Evolutionary conservation across 2,888 invertebrate species (phyloP), one percentile per base, ranked within the genome.

Genomic region (Eulithis testata): DNA sequence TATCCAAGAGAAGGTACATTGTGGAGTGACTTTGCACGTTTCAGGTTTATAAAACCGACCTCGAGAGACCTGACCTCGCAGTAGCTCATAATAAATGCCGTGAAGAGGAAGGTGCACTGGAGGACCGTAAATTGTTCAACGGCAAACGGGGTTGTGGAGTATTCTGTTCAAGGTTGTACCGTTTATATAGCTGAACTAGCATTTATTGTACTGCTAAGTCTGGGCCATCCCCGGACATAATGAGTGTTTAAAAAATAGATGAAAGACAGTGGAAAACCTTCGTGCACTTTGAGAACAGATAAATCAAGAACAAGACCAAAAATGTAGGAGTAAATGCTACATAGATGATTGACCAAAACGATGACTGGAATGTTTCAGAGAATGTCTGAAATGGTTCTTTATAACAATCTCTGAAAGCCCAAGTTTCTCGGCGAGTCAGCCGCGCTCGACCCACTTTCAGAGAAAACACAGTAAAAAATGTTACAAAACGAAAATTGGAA

Each of bases 61-160:
- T 63, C 63, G 14, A 37, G 63, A 67, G 63, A 63, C 53, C 67
- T 61, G 67, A 67, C 63, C 67, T 60, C 67, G 60, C n/a, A 8
- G 55, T 59, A 45, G 66, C 67, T 61, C 67, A 64, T 64, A 63
- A 64, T 63, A 63, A 54, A 67, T 64, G 60, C 60, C 51, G 51
- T 61, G 52, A 50, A 53, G 49, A n/a, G 51, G 31, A 51, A 60
- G 61, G 67, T 63, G 56, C 66, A 60, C 63, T 51, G 63, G 57
- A 63, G 63, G n/a, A 66, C 49, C 55, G 55, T 66, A 66, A 63
- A 66, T 63, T 60, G 63, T 60, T 63, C 66, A 66, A 50, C 50
- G 57, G 52, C 50, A 50, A 62, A 36, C 52, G n/a, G 52, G 52
- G 36, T 52, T 52, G 31, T 50, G 40, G 37, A 5, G 45, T 27